Evolutionary conservation across 2,113 vertebrate species (phyloP).

Genomic region (Myocastor coypus): DNA sequence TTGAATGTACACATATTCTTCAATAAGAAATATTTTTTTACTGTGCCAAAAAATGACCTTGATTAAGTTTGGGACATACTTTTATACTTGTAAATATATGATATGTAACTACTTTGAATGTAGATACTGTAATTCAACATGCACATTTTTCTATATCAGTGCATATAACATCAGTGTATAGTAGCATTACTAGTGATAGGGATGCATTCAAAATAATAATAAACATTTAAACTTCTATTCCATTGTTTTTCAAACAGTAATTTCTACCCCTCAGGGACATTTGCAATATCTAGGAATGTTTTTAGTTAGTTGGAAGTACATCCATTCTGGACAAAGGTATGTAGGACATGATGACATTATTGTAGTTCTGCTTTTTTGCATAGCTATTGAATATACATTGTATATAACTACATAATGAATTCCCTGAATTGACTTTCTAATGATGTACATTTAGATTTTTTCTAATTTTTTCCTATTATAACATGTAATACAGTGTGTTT

Average conservation of each 20-base stretch:
- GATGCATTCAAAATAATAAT: slow-evolving; percentile 14
- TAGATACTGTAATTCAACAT: background rate
- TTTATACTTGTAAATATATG: background rate
- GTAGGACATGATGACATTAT: background rate
- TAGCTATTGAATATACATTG: background rate
- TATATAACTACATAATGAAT: background rate
- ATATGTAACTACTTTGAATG: background rate
- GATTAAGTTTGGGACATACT: background rate
- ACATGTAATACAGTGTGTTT: background rate
- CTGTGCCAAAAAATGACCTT: background rate
- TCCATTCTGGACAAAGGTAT: background rate
- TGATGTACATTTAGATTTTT: background rate
- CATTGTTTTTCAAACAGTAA: background rate
- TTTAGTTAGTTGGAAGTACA: background rate
- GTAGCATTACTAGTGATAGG: background rate
- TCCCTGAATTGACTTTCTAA: background rate
- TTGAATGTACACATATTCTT: background rate
- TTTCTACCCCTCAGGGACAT: background rate
- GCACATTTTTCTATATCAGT: background rate
- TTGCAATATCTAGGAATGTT: background rate
- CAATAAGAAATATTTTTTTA: slow-evolving; percentile 33
- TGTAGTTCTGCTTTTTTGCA: background rate
- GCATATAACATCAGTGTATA: background rate
- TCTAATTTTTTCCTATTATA: background rate
- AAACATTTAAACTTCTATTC: background rate